Conservation (phyloP, 2,888 invertebrate genomes). For the Ethmia dodecea region DNA sequence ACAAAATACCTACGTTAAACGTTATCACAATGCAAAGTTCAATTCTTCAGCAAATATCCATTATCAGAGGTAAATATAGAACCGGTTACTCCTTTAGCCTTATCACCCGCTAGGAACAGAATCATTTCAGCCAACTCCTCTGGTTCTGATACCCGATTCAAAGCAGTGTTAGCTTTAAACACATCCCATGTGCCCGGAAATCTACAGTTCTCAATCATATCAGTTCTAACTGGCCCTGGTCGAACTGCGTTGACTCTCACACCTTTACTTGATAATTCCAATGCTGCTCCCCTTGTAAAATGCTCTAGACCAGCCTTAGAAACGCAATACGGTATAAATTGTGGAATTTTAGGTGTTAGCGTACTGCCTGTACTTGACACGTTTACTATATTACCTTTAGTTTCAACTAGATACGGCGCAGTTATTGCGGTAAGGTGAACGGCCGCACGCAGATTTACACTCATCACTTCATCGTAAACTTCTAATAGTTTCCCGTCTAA, state of each 20-base stretch:
- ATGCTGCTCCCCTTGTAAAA: constrained; percentile 27
- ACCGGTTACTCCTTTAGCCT: constrained; percentile 24
- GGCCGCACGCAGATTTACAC: constrained; percentile 25
- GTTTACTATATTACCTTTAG: constrained; percentile 34
- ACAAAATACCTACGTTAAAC: too few species aligned
- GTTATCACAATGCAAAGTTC: too few species aligned
- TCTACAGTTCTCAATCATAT: constrained; percentile 22
- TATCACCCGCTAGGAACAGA: constrained; percentile 31
- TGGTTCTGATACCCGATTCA: constrained; percentile 23
- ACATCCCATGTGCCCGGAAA: constrained; percentile 17
- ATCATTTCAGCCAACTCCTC: constrained; percentile 32
- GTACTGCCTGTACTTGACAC: constrained; percentile 26
- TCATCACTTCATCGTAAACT: constrained; percentile 26
- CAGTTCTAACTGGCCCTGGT: constrained; percentile 67
- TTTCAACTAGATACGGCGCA: constrained; percentile 27
- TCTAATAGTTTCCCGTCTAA: constrained; percentile 22
- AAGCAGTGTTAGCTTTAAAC: constrained; percentile 14
- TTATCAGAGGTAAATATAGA: constrained; percentile 22
- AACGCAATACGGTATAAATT: constrained; percentile 19
- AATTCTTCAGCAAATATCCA: constrained; percentile 15
- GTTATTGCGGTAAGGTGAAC: constrained; percentile 26
- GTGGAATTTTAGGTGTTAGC: constrained; percentile 5
- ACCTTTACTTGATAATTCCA: constrained; percentile 25
- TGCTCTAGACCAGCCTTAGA: constrained; percentile 33
- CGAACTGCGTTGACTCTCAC: constrained; percentile 75